Base-by-base conservation (phyloP, 2,888 invertebrate genomes). In the Mesorhabditis spiculigera region DNA sequence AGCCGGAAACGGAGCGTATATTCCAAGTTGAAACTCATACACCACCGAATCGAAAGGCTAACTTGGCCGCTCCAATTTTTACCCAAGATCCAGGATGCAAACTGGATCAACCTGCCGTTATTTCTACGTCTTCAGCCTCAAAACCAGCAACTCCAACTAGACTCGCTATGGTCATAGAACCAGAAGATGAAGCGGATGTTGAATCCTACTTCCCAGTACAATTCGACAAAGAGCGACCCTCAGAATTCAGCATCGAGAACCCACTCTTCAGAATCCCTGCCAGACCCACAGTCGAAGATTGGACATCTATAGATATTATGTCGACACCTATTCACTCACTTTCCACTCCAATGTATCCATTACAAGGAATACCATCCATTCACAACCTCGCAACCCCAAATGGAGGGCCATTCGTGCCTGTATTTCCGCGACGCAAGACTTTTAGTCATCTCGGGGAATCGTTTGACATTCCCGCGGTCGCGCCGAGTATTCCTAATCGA, bases 121-220 rank as follows among this genome's bases (percentile, higher is more conserved):
- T 50, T 50, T 10, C 58, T n/a, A 50, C 58, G 10, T 13, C 58
- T 50, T n/a, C 58, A n/a, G n/a, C n/a, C 58, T 10, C 10, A 10
- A 50, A 10, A 13, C 58, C 10, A 50, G 10, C 58, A 50, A 50
- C 8, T n/a, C n/a, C 58, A n/a, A 50, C 10, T n/a, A 50, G 10
- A n/a, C 8, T 13, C n/a, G 8, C n/a, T 10, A n/a, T n/a, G 8
- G 58, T 50, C 10, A 50, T 50, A 13, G 58, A 50, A 10, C 10
- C 10, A 50, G 58, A 50, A 13, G 8, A 13, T 10, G 58, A 50
- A 13, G 58, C 8, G n/a, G 10, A n/a, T 13, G 10, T 13, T 10
- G 58, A 50, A 50, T 50, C 58, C 58, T 50, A 50, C n/a, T 50
- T 50, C 10, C 58, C 58, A n/a, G 58, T 50, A n/a, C 58, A 50